Evolutionary conservation across 2,888 invertebrate genomes (phyloP).

Genomic region (Parnassius mnemosyne): DNA sequence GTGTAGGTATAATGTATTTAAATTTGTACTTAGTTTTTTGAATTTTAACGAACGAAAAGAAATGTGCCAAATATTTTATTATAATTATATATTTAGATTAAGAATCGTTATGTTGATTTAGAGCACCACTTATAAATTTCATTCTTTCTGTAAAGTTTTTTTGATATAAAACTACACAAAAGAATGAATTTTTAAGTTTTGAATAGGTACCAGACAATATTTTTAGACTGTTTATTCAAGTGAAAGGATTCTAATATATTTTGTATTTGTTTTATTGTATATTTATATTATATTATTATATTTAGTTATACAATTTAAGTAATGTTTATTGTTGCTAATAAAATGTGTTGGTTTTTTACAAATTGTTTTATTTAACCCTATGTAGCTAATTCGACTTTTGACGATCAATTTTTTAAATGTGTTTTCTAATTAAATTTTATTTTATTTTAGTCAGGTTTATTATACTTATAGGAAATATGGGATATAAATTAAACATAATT

Average conservation of each 20-base stretch:
- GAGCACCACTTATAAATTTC: constrained; percentile 5
- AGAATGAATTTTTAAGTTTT: neutral
- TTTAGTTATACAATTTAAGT: constrained; percentile 14
- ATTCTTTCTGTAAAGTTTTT: constrained; percentile 5
- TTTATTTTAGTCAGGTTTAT: too few species aligned
- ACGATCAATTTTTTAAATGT: too few species aligned
- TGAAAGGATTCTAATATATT: constrained; percentile 11
- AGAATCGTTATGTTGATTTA: neutral
- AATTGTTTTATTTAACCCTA: constrained; percentile 5
- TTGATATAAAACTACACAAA: neutral
- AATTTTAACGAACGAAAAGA: constrained; percentile 14
- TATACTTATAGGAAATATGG: too few species aligned
- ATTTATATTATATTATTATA: constrained; percentile 15
- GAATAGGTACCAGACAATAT: constrained; percentile 2
- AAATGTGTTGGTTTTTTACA: constrained; percentile 22
- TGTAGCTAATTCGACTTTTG: too few species aligned
- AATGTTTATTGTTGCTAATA: constrained; percentile 25
- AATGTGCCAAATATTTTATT: constrained; percentile 23
- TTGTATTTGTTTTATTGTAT: constrained; percentile 16
- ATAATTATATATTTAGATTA: constrained; percentile 12
- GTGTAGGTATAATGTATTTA: neutral
- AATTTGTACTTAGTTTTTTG: constrained; percentile 2
- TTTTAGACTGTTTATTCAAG: constrained; percentile 17
- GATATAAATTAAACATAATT: too few species aligned
- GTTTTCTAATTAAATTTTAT: too few species aligned